Evolutionary conservation across 2,797 vertebrate species (phyloP), one percentile per base, ranked within the genome.

Genomic region (Malacoraja senta): DNA sequence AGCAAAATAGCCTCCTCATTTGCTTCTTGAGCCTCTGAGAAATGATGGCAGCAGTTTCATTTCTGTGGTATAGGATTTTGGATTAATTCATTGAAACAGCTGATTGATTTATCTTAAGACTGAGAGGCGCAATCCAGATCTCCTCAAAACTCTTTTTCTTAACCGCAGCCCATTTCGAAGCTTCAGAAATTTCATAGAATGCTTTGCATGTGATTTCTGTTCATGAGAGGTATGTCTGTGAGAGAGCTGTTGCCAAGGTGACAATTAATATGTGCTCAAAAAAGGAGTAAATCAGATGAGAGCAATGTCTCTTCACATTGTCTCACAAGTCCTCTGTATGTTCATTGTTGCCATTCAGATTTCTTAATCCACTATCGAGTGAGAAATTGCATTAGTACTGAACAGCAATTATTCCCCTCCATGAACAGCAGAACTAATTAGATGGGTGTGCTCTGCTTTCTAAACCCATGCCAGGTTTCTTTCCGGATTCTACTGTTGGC

Each of bases 211-310:
- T 76, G 10, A 53, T 24, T 74, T 44, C 29, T 92, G 72, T 92
- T 92, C 71, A 8, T 58, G 71, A n/a, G 71, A 92, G 90, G 90
- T 76, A 92, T 92, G 90, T 58, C 71, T 74, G 71, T 53, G 38
- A 74, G 35, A 92, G 71, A 92, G 90, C 71, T 72, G 90, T 92
- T 92, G 90, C 90, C 90, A 92, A 92, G 90, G 72, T 76, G 68
- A 92, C 90, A 53, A 92, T 72, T 76, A 38, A 74, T 92, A 76
- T 76, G 38, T 58, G 58, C 83, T 86, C 29, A 88, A 92, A 92
- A 91, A 74, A 92, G 21, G 53, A 38, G 71, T 58, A 92, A 92
- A 76, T 76, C 90, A 76, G 71, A 92, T 44, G 71, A 92, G 71
- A 53, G 24, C 26, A n/a, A 71, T 17, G 38, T 76, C 68, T 92